Percentiles rank a stretch among this genome's conserved stretches.
Conservation (phyloP, 2,113 vertebrate genomes). For the Macrotus californicus region DNA sequence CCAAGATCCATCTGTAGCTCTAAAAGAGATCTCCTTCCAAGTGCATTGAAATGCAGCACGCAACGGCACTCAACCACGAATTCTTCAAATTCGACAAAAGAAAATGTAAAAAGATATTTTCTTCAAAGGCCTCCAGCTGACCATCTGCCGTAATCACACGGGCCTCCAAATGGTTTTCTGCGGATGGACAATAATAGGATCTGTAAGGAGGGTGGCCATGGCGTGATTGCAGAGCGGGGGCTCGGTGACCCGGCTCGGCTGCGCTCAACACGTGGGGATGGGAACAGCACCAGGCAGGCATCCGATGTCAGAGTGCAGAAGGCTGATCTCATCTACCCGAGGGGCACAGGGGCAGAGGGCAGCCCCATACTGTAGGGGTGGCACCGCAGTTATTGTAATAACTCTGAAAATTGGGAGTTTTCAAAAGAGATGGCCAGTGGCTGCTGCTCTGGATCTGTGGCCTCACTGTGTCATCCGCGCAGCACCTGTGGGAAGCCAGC, state of each 20-base stretch:
- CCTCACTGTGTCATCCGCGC: neutral
- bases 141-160: slow-evolving; percentile 63
- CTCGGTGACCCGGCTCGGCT: neutral
- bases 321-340: neutral
- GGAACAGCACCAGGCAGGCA: neutral
- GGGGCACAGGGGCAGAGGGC: neutral
- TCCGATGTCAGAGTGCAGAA: rapidly evolving
- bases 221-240: slow-evolving; percentile 1
- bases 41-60: slow-evolving; percentile 20
- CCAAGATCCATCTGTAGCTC: neutral
- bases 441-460: neutral
- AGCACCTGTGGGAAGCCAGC: rapidly evolving
- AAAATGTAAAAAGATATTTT: slow-evolving; percentile 67
- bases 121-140: slow-evolving; percentile 66
- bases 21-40: slow-evolving; percentile 23
- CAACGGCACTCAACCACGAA: slow-evolving; percentile 42
- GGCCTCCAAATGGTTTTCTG: slow-evolving; percentile 63
- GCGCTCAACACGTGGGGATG: neutral
- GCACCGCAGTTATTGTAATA: neutral
- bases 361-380: neutral
- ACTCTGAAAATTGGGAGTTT: slow-evolving; percentile 12
- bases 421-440: neutral
- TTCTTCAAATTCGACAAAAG: slow-evolving; percentile 65
- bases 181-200: slow-evolving; percentile 46
- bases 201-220: slow-evolving; percentile 44